Evolutionary conservation across 1,140 invertebrate genomes (phyloP), one percentile per base, ranked within the genome.

Genomic region (Scaptomyza graminum): DNA sequence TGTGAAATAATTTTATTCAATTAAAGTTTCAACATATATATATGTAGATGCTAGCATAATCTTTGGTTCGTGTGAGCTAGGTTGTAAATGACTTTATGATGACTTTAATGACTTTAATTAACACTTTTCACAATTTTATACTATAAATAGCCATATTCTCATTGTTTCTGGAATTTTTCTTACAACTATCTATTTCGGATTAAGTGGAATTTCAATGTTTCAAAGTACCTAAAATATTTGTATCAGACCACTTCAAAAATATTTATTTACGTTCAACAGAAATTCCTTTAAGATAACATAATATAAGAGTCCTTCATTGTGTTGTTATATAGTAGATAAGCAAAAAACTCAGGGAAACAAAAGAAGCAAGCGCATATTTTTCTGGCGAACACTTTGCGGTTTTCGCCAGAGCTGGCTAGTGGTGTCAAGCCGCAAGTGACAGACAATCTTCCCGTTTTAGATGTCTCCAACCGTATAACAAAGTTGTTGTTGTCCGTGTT

Each of bases 391-490:
- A 31, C 46, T 15, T 50, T 56, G 37, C 41, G 47, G 54, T 63
- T 56, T 50, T 62, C 55, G 18, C 18, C 41, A 57, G 16, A 74
- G 31, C 28, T 31, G 65, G 63, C 25, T 78, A 60, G 56, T 41
- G 52, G 15, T 52, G 43, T 49, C 54, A 76, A 66, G 56, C 49
- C 39, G 41, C 70, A 62, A 74, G 61, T 82, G 80, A 84, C 72
- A 74, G 79, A 67, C 63, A 73, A 62, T 61, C 65, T 60, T 56
- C 46, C 54, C 49, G 66, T 49, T 57, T 69, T 44, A 37, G 64
- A 59, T 54, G 52, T 25, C 34, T 69, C 43, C 59, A 66, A 60
- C 50, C 47, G 50, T 55, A 54, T 31, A 39, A 39, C 44, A 25
- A 39, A 50, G 37, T 61, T 64, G 16, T 28, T 50, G 41, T 54